Evolutionary conservation across 2,888 invertebrate species (phyloP).

Genomic region (Pogonocherus hispidulus): DNA sequence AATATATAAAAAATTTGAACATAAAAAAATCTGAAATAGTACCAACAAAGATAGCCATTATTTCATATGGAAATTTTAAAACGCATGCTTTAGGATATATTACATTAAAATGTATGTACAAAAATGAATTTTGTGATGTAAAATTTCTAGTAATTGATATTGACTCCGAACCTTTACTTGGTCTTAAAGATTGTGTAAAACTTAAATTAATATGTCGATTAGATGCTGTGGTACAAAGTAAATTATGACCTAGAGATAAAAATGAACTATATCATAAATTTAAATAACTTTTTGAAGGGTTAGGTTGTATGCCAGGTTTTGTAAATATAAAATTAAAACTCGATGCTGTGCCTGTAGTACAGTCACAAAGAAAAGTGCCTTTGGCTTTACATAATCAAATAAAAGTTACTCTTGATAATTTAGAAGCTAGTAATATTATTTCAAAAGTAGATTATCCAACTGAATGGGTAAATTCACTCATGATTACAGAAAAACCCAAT

Average conservation of each 20-base stretch:
- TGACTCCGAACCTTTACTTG: slow-evolving; percentile 25
- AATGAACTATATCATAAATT: slow-evolving; percentile 8
- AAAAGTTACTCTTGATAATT: slow-evolving; percentile 13
- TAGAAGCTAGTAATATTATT: slow-evolving; percentile 25
- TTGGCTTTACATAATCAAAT: slow-evolving; percentile 19
- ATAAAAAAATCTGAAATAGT: too few species aligned
- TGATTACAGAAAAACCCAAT: slow-evolving; percentile 32
- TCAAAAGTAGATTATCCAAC: slow-evolving; percentile 27
- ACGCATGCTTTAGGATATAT: slow-evolving; percentile 28
- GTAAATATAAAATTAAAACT: slow-evolving; percentile 20
- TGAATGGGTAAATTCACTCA: slow-evolving; percentile 29
- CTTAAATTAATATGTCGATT: slow-evolving; percentile 24
- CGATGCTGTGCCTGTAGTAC: slow-evolving; percentile 26
- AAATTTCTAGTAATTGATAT: slow-evolving; percentile 30
- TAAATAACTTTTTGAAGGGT: slow-evolving; percentile 18
- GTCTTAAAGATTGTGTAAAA: slow-evolving; percentile 23
- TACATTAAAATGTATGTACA: slow-evolving; percentile 5
- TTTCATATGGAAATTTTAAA: slow-evolving; percentile 42
- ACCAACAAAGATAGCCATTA: slow-evolving; percentile 13
- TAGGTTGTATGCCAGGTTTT: slow-evolving; percentile 27
- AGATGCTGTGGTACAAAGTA: slow-evolving; percentile 8
- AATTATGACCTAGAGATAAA: slow-evolving; percentile 7
- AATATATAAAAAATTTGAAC: slow-evolving; percentile 12
- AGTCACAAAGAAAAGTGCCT: slow-evolving; percentile 26
- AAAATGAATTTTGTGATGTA: slow-evolving; percentile 13